A percentile compares a stretch with the other conserved stretches of the same genome.
phyloP scores from a whole-genome alignment of 1,140 invertebrate genomes.

The Zophobas morio region DNA sequence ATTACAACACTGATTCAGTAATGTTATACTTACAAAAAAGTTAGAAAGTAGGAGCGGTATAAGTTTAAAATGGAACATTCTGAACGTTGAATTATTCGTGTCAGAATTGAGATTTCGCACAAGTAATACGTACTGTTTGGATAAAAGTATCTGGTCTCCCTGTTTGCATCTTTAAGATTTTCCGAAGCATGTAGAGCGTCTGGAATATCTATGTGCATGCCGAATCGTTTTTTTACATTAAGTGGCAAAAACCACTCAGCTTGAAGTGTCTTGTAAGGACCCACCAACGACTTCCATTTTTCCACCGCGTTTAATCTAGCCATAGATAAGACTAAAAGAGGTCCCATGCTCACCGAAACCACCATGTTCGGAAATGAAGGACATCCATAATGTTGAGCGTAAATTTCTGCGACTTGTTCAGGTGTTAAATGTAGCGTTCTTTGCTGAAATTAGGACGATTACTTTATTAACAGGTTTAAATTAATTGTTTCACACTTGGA shows the following conservation, averaged over 20 bases:
- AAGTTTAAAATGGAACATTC: too few species aligned
- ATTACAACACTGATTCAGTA: too few species aligned
- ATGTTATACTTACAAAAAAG: too few species aligned
- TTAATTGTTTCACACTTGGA: slow-evolving; percentile 14
- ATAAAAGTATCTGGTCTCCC: slow-evolving; percentile 93
- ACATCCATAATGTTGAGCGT: slow-evolving; percentile 80
- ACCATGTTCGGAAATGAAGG: slow-evolving; percentile 82
- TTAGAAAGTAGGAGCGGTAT: too few species aligned
- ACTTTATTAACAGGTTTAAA: slow-evolving; percentile 8
- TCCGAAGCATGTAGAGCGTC: slow-evolving; percentile 90
- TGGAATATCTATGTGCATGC: slow-evolving; percentile 70
- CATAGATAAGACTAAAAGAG: slow-evolving; percentile 80
- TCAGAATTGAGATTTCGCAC: background rate
- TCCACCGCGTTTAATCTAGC: slow-evolving; percentile 77
- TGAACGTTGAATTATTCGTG: too few species aligned
- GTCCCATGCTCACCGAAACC: slow-evolving; percentile 82
- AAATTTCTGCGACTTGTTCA: slow-evolving; percentile 88
- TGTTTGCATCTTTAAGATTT: slow-evolving; percentile 77
- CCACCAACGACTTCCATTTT: slow-evolving; percentile 81
- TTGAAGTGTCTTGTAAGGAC: slow-evolving; percentile 74
- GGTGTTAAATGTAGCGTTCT: slow-evolving; percentile 80
- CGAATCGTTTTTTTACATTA: slow-evolving; percentile 81
- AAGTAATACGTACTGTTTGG: slow-evolving; percentile 77
- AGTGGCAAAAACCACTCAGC: slow-evolving; percentile 81
- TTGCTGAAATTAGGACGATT: slow-evolving; percentile 68